Conservation (phyloP, 2,113 vertebrate species). For the Coptodon bakossiorum region DNA sequence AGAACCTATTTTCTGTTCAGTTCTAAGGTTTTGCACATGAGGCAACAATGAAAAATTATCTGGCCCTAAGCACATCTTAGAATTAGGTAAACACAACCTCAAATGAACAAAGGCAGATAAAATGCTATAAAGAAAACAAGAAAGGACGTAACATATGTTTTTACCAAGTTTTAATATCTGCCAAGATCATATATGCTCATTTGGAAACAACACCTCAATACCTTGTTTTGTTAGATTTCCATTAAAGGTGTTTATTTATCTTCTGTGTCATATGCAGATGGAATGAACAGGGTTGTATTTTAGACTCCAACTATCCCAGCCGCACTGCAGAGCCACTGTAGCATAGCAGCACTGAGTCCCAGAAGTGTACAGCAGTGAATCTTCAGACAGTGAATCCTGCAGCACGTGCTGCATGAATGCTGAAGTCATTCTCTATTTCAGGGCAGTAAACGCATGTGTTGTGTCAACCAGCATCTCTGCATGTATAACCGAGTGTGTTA, state of each 20-base stretch:
- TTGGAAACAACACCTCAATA: not conserved
- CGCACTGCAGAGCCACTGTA: not conserved
- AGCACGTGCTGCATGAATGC: not conserved
- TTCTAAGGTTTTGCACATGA: not conserved
- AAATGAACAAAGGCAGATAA: not conserved
- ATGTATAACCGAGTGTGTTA: not conserved
- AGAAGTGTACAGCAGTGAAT: not conserved
- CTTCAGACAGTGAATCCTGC: not conserved
- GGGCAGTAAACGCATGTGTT: not conserved
- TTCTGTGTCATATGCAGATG: not conserved
- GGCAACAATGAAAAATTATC: not conserved
- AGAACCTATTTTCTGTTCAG: not conserved
- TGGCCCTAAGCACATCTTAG: not conserved
- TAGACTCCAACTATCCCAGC: not conserved
- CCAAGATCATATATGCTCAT: not conserved
- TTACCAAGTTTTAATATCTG: not conserved
- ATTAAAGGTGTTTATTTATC: not conserved
- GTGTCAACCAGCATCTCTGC: not conserved
- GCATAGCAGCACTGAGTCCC: not conserved
- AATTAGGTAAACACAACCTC: not conserved
- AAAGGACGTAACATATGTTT: not conserved
- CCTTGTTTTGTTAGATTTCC: not conserved
- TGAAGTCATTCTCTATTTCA: not conserved
- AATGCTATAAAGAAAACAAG: not conserved
- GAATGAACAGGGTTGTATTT: not conserved